phyloP scores from a whole-genome alignment of 2,113 vertebrate species.

The Pelodiscus sinensis region DNA sequence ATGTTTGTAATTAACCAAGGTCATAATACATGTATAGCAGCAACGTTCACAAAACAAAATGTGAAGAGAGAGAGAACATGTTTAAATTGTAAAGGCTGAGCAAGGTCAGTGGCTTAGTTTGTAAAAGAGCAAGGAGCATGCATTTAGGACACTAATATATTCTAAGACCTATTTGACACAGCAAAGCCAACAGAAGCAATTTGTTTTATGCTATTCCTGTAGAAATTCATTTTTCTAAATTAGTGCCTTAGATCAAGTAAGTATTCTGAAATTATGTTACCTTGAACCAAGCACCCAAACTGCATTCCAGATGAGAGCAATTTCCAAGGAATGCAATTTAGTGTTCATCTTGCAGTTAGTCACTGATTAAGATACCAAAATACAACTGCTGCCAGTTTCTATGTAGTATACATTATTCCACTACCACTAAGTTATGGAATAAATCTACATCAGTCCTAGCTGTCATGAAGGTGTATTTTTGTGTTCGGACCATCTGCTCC shows the following conservation, averaged over 20 bases:
- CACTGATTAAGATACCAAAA: constrained; percentile 51
- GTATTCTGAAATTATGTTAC: constrained; percentile 49
- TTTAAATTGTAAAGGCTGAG: constrained; percentile 19
- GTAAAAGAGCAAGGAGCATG: constrained; percentile 26
- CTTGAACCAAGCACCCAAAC: constrained; percentile 61
- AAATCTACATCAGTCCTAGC: neutral
- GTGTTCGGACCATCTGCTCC: neutral
- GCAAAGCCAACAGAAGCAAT: constrained; percentile 41
- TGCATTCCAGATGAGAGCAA: constrained; percentile 55
- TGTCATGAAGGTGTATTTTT: neutral
- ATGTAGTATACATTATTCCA: neutral
- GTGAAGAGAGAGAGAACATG: neutral
- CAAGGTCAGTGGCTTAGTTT: constrained; percentile 6
- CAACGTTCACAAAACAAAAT: neutral
- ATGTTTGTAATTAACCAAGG: neutral
- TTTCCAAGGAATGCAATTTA: constrained; percentile 51
- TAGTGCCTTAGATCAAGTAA: constrained; percentile 53
- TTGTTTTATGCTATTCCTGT: constrained; percentile 48
- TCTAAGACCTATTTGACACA: constrained; percentile 62
- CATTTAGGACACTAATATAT: constrained; percentile 52
- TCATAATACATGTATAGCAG: neutral
- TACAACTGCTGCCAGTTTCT: constrained; percentile 26
- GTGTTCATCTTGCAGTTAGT: constrained; percentile 41
- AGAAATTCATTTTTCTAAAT: constrained; percentile 59
- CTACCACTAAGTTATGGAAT: neutral